Conservation (phyloP, 2,888 invertebrate species). For the Rotaria magnacalcarata region DNA sequence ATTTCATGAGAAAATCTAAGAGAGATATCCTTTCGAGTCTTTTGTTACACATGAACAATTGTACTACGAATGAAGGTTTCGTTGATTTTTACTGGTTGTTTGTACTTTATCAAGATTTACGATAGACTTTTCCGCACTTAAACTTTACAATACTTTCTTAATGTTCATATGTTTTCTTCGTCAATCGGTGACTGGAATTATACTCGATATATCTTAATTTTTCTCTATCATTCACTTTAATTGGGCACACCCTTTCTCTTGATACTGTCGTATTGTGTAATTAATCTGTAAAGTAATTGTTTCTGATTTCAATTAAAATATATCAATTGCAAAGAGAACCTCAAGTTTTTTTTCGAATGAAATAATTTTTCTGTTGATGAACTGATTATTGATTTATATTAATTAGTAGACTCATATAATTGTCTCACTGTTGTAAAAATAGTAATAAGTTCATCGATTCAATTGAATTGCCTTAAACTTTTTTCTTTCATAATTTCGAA, state of each 20-base stretch:
- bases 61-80: neutral
- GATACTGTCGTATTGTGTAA: conserved; percentile 50
- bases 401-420: too few species aligned
- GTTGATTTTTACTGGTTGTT: neutral
- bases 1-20: neutral
- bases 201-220: conserved; percentile 69
- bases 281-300: conserved; percentile 47
- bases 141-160: neutral
- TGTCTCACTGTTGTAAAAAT: too few species aligned
- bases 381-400: conserved; percentile 67
- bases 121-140: neutral
- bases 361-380: conserved; percentile 75
- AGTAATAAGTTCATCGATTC: too few species aligned
- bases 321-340: conserved; percentile 71
- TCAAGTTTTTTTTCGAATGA: conserved; percentile 78
- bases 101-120: neutral
- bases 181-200: neutral
- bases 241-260: conserved; percentile 67
- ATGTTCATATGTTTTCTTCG: neutral
- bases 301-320: conserved; percentile 67
- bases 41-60: neutral
- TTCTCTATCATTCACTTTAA: conserved; percentile 75
- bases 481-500: too few species aligned
- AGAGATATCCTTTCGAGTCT: neutral
- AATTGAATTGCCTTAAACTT: conserved; percentile 61